phyloP scores from a whole-genome alignment of 2,888 invertebrate species.

The Microctonus brassicae region DNA sequence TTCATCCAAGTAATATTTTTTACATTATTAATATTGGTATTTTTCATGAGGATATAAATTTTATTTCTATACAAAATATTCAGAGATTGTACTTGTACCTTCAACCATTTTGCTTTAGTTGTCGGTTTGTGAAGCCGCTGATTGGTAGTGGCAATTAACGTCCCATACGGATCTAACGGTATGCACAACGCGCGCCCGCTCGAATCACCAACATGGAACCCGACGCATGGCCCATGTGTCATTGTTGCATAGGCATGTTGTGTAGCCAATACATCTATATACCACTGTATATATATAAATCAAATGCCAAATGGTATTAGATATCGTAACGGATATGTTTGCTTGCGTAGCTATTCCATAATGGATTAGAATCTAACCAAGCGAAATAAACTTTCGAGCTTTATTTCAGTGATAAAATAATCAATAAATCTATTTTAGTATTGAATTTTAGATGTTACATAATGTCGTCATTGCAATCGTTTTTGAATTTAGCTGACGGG shows the following conservation, averaged over 20 bases:
- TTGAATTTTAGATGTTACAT: not conserved
- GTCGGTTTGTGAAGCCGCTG: conserved; percentile 52
- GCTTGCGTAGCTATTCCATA: conserved; percentile 1
- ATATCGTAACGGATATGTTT: not conserved
- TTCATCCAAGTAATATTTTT: too few species aligned
- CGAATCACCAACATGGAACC: conserved; percentile 24
- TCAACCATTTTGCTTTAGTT: conserved; percentile 44
- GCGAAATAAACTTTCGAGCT: not conserved
- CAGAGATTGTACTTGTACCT: conserved; percentile 9
- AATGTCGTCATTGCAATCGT: not conserved
- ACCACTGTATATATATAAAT: not conserved
- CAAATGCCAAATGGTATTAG: not conserved
- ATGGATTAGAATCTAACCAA: not conserved
- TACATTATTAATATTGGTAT: too few species aligned
- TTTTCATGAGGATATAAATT: too few species aligned
- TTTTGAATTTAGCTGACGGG: not conserved
- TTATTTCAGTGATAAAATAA: not conserved
- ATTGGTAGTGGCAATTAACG: conserved; percentile 66
- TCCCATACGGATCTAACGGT: conserved; percentile 54
- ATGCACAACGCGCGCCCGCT: conserved; percentile 37
- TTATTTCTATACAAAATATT: too few species aligned
- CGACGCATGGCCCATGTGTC: not conserved
- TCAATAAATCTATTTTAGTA: not conserved
- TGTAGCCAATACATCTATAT: not conserved
- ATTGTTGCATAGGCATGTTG: not conserved